These are phyloP conservation scores for Aspidiotus destructor DNA, from an alignment of 2,888 invertebrate species.

Conservation along the genomic window DNA sequence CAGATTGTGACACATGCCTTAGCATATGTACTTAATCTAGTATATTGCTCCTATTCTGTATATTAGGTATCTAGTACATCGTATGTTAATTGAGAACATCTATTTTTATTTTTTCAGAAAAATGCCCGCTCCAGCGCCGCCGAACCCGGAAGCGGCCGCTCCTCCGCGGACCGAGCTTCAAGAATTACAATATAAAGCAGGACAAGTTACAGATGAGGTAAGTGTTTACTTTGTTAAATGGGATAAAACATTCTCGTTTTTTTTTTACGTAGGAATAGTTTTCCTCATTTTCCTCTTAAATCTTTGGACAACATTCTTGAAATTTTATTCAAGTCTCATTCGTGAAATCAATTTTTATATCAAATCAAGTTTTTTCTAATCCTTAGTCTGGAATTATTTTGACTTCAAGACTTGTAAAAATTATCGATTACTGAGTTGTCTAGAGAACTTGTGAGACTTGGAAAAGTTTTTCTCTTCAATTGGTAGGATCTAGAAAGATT, in stretches of 20 bases:
- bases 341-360: no score
- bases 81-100: neutral
- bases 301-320: neutral
- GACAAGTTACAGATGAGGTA: constrained; percentile 83
- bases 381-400: neutral
- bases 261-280: no score
- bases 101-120: constrained; percentile 19
- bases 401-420: neutral
- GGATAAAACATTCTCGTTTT: no score
- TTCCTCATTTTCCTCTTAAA: neutral
- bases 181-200: constrained; percentile 73
- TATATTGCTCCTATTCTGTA: no score
- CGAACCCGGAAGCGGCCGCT: constrained; percentile 41
- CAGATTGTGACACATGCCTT: no score
- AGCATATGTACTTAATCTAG: no score
- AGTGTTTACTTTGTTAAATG: constrained; percentile 39
- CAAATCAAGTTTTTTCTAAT: neutral
- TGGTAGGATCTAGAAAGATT: no score
- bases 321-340: no score
- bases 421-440: no score
- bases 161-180: constrained; percentile 76
- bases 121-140: constrained; percentile 39
- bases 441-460: no score
- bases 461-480: no score
- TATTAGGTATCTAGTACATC: no score